These are phyloP conservation scores for Ctenochaetus hawaiiensis DNA, from an alignment of 2,797 vertebrate genomes.

Conservation along the genomic window DNA sequence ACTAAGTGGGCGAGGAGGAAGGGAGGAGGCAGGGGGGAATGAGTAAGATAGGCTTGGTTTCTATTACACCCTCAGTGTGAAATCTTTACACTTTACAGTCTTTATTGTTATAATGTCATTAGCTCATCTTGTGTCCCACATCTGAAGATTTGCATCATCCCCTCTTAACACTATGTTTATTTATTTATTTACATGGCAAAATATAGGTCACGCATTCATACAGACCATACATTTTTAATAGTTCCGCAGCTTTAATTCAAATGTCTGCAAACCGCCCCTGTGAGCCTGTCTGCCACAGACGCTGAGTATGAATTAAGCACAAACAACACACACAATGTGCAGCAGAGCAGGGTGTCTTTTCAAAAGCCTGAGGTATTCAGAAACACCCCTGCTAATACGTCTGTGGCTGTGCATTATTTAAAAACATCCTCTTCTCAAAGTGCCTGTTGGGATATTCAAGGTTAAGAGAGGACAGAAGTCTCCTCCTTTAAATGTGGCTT, in stretches of 20 bases:
- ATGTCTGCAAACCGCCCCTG: slow-evolving; percentile 69
- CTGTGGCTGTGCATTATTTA: slow-evolving; percentile 39
- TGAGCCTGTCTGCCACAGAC: slow-evolving; percentile 65
- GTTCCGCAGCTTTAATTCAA: slow-evolving; percentile 81
- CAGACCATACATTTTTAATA: slow-evolving; percentile 86
- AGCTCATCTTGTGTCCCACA: slow-evolving; percentile 77
- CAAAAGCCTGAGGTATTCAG: slow-evolving; percentile 47
- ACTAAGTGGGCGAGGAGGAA: slow-evolving; percentile 41
- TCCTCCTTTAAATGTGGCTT: slow-evolving; percentile 5
- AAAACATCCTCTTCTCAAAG: slow-evolving; percentile 42
- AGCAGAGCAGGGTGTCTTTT: slow-evolving; percentile 43
- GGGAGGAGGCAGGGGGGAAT: slow-evolving; percentile 27
- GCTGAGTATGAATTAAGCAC: slow-evolving; percentile 53
- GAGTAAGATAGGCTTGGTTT: slow-evolving; percentile 64
- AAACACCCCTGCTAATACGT: slow-evolving; percentile 50
- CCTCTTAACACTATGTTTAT: slow-evolving; percentile 73
- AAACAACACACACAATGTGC: slow-evolving; percentile 50
- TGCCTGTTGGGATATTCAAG: slow-evolving; percentile 23
- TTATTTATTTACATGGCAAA: slow-evolving; percentile 85
- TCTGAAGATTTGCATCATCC: slow-evolving; percentile 78
- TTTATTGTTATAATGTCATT: slow-evolving; percentile 78
- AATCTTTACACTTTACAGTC: slow-evolving; percentile 48
- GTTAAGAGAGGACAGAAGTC: slow-evolving; percentile 44
- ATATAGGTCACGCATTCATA: slow-evolving; percentile 87
- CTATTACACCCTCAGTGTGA: slow-evolving; percentile 69